Evolutionary conservation across 2,888 invertebrate genomes (phyloP), one percentile per base, ranked within the genome.

Genomic region (Camptogramma bilineatum): DNA sequence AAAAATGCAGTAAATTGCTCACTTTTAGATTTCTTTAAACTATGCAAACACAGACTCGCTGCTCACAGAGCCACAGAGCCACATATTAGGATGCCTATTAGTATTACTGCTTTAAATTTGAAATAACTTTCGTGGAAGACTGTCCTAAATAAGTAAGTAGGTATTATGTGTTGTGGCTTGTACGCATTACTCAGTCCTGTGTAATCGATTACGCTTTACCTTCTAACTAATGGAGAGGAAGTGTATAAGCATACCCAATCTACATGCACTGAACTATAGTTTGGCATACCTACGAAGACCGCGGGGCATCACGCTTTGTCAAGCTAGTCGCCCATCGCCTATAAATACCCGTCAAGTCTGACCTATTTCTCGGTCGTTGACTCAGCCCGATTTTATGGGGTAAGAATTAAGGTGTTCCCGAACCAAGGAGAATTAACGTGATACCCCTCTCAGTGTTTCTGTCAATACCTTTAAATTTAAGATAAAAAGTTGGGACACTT

Each of bases 341-440:
- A 81, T 81, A 80, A 79, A 83, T 83, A 85, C 75, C 69, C 72
- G 73, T 75, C 75, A 76, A 79, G 77, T 69, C 79, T 83, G 84
- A 84, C 85, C 85, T 71, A 85, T 73, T 81, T 84, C 56, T 72
- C 60, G 83, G 82, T 81, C 84, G 77, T 75, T 76, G 84, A 82
- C 78, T 73, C 66, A 61, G 69, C 71, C 71, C 74, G 75, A 73
- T 69, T 74, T 76, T 75, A 72, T 74, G 79, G 79, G 77, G 76
- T 70, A 72, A 70, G 71, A 72, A 73, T 70, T 73, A 67, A 64
- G 71, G 61, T 68, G 66, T 61, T 59, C 68, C 72, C 64, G 52
- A 62, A 61, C 70, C 58, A 47, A 59, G 44, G 18, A 17, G 24
- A 19, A 47, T 62, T 52, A 18, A 42, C 47, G 34, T 61, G 48